Evolutionary conservation across 2,113 vertebrate genomes (phyloP).

Genomic region (Sebastes schlegelii): DNA sequence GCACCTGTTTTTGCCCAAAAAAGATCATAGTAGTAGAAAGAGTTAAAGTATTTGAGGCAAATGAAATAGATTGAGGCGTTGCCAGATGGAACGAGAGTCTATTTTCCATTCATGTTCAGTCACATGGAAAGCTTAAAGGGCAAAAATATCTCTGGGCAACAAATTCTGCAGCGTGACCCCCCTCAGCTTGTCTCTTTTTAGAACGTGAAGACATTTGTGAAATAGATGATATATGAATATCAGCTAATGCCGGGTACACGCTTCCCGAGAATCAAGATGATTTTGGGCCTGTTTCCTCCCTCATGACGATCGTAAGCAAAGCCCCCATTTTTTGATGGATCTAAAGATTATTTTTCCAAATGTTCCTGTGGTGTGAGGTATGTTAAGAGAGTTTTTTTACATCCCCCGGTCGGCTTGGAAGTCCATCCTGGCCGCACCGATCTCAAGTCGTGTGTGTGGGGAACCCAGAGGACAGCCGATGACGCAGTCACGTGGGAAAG

Average conservation of each 20-base stretch:
- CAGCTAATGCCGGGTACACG: neutral
- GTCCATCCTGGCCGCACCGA: too few relatives aligned
- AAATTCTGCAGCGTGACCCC: neutral
- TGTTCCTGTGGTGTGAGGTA: too few relatives aligned
- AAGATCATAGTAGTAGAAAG: neutral
- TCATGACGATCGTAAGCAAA: too few relatives aligned
- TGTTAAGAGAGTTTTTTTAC: too few relatives aligned
- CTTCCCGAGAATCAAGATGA: too few relatives aligned
- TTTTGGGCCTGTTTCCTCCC: too few relatives aligned
- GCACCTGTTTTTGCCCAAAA: neutral
- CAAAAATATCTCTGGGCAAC: neutral
- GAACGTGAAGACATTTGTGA: neutral
- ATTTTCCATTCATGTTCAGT: neutral
- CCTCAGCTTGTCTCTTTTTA: neutral
- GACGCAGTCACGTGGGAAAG: too few relatives aligned
- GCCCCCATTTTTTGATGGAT: too few relatives aligned
- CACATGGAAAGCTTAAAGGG: neutral
- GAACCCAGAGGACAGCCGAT: too few relatives aligned
- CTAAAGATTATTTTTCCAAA: too few relatives aligned
- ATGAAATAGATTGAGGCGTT: neutral
- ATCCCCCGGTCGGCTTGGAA: too few relatives aligned
- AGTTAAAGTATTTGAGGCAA: neutral
- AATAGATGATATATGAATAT: neutral
- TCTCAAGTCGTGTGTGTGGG: too few relatives aligned
- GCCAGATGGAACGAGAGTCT: neutral